Evolutionary conservation across 1,140 invertebrate species (phyloP), one percentile per base, ranked within the genome.

Genomic region (Drosophila gunungcola): DNA sequence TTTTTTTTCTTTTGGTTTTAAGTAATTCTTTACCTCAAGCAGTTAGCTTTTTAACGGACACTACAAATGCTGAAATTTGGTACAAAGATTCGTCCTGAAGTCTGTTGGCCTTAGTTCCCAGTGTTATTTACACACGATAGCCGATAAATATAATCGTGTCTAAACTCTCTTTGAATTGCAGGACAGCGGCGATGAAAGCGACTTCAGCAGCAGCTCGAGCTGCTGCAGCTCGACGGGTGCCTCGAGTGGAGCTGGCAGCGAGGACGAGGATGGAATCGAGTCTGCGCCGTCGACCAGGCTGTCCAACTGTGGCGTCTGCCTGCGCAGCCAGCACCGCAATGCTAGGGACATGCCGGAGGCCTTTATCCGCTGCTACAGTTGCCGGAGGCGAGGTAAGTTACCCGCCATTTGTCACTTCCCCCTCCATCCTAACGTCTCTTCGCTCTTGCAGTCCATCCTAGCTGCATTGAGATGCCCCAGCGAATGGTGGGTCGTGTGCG

Each of bases 401-500:
- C 34, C 2, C 56, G 4, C 12, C 1, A 2, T 13, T n/a, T 42
- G 4, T 10, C n/a, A 36, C 34, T 49, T 49, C 16, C 2, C 12
- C 12, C 41, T 7, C 39, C 54, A 6, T 25, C 3, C 34, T 57
- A 36, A 21, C 12, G 21, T 34, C 3, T 27, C 9, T 25, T 9
- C 7, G 12, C 9, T 11, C 16, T 91, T 90, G 3, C 92, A 95
- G 95, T 95, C 38, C 97, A 98, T 94, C 96, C 97, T 11, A 95
- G 94, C 6, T 98, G 97, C 93, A 94, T 98, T 79, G 97, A 98
- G 72, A 94, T 98, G 88, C 95, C 96, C 36, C 91, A 95, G 42
- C 96, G 97, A 68, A 97, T 98, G 94, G 94, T 97, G 57, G 94
- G 95, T 57, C 95, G 96, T 54, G 96, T 98, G 61, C 95, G 95